Percentiles rank a stretch among this genome's conserved stretches.
These are phyloP conservation scores for Heterotis niloticus DNA, from an alignment of 2,113 vertebrate genomes.

Conservation along the genomic window DNA sequence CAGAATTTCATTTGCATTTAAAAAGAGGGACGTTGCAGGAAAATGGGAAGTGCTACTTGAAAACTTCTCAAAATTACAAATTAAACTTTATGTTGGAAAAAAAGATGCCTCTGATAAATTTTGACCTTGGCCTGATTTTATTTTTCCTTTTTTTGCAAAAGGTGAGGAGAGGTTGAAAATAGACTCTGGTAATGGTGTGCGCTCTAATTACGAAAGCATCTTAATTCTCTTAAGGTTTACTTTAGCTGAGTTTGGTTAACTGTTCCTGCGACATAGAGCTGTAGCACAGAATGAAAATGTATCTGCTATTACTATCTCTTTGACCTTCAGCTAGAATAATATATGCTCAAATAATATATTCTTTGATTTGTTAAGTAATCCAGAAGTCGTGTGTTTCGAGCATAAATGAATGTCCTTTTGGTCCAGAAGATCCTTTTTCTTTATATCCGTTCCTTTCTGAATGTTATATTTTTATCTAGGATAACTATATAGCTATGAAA, in stretches of 20 bases:
- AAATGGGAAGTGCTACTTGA: conserved; percentile 36
- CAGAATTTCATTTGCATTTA: conserved; percentile 55
- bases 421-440: neutral
- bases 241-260: conserved; percentile 37
- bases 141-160: conserved; percentile 55
- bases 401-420: neutral
- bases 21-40: conserved; percentile 46
- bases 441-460: neutral
- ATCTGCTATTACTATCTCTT: conserved; percentile 2
- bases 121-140: conserved; percentile 10
- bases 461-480: no score
- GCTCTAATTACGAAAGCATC: conserved; percentile 61
- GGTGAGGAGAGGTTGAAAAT: conserved; percentile 47
- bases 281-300: conserved; percentile 38
- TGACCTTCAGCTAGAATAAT: conserved; percentile 28
- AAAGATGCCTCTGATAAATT: conserved; percentile 22
- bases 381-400: neutral
- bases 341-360: neutral
- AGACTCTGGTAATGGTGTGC: conserved; percentile 49
- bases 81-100: conserved; percentile 39
- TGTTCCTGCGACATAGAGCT: conserved; percentile 59
- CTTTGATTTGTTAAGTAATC: neutral
- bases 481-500: no score
- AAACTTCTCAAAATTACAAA: conserved; percentile 41
- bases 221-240: conserved; percentile 54